Percentiles rank a stretch among this genome's conserved stretches.
Conservation (phyloP, 2,113 vertebrate genomes). For the Plectropomus leopardus region DNA sequence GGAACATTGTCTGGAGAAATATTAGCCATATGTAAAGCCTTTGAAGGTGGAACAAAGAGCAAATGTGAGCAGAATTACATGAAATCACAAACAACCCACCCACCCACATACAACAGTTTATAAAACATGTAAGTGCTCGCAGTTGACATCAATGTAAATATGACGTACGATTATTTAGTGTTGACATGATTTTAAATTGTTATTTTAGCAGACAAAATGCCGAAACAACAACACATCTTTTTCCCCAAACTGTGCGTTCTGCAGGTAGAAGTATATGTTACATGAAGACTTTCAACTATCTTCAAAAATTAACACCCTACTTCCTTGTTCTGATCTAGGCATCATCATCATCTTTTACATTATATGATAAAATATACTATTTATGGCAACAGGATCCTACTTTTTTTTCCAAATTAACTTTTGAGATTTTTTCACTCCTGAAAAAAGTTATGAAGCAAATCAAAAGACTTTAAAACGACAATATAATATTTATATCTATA, state of each 20-base stretch:
- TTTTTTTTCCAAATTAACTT: not conserved
- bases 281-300: not conserved
- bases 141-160: conserved; percentile 5
- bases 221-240: not conserved
- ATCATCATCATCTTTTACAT: not conserved
- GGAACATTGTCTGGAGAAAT: not conserved
- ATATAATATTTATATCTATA: too few relatives aligned
- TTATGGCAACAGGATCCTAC: not conserved
- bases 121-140: not conserved
- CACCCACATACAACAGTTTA: not conserved
- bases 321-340: not conserved
- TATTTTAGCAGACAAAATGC: not conserved
- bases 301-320: not conserved
- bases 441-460: not conserved
- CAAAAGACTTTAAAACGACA: too few relatives aligned
- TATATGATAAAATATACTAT: not conserved
- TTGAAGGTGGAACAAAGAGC: not conserved
- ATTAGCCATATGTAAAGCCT: not conserved
- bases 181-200: not conserved
- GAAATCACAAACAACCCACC: not conserved
- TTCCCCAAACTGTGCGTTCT: not conserved
- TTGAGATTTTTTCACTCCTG: not conserved
- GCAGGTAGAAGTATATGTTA: not conserved
- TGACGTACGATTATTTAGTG: not conserved
- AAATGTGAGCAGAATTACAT: not conserved